Evolutionary conservation across 1,140 invertebrate species (phyloP), one percentile per base, ranked within the genome.

Genomic region (Drosophila ambigua): DNA sequence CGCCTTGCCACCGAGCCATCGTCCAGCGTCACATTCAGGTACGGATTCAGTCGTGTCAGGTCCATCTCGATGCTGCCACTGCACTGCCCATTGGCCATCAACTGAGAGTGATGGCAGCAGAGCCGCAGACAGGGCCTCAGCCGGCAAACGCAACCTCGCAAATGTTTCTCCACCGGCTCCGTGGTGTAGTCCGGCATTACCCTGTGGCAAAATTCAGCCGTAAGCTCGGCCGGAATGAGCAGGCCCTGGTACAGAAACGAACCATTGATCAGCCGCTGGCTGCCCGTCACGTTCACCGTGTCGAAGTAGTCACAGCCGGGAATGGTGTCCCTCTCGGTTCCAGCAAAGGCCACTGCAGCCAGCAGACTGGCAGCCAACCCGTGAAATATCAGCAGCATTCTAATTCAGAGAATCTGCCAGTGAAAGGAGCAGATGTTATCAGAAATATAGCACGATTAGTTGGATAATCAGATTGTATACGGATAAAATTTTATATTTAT

Each of bases 81-180:
- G 57, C 80, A 90, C 9, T 41, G n/a, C 0, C 48, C 55, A 20
- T 28, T 6, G 2, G 26, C 15, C 5, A 74, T 35, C 16, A 60
- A 26, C 1, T 49, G 46, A n/a, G 67, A 28, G n/a, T 54, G 68
- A 5, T 71, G 78, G 41, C 90, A 90, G 49, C 90, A 91, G 31
- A 84, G 77, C 5, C 77, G 61, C 0, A 91, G 50, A 39, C 90
- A 91, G 11, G 44, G 23, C 35, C 39, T 72, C 0, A 84, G n/a
- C 4, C 59, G 24, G 39, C 90, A 91, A 6, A 68, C 75, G 62
- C 89, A 91, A 23, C 82, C 90, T 6, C 90, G 63, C 13, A 72
- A 15, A 46, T 91, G 89, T 1, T 5, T 54, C 2, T n/a, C 1
- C 8, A 74, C 84, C 2, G 24, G 1, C 16, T 55, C 20, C 15